Percentiles rank a stretch among this genome's conserved stretches.
Conservation (phyloP, 1,140 invertebrate species). For the Cylas formicarius region DNA sequence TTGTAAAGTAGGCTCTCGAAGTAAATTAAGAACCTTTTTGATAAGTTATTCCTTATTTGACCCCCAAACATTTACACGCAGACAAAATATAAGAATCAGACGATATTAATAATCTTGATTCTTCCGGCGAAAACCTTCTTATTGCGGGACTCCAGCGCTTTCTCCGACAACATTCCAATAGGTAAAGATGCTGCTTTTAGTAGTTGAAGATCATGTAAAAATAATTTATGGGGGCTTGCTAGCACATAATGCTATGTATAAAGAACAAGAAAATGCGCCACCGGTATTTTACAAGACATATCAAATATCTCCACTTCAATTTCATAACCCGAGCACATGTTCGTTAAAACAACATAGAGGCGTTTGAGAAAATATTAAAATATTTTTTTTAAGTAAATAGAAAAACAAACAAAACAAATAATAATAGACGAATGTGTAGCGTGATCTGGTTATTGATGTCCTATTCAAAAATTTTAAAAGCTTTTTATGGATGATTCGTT, state of each 20-base stretch:
- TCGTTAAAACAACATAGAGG: constrained; percentile 28
- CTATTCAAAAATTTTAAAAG: too few relatives aligned
- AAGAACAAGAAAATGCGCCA: constrained; percentile 22
- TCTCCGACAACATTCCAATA: constrained; percentile 37
- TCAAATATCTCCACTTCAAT: constrained; percentile 21
- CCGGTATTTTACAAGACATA: constrained; percentile 17
- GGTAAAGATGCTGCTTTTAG: constrained; percentile 28
- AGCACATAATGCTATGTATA: constrained; percentile 34
- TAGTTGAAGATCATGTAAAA: constrained; percentile 30
- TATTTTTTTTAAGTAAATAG: too few relatives aligned
- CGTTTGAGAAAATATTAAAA: constrained; percentile 29
- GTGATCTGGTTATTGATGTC: constrained; percentile 32
- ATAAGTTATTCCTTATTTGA: too few relatives aligned
- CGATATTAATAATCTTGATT: background rate
- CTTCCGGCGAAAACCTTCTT: constrained; percentile 16
- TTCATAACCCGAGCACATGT: constrained; percentile 24
- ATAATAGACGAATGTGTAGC: too few relatives aligned
- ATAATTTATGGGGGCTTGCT: constrained; percentile 29
- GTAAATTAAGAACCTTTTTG: too few relatives aligned
- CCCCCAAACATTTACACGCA: too few relatives aligned
- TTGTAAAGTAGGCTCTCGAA: too few relatives aligned
- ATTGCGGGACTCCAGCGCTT: constrained; percentile 33
- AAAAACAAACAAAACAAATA: too few relatives aligned
- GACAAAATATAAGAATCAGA: background rate
- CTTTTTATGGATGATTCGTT: too few relatives aligned